Evolutionary conservation across 2,797 vertebrate species (phyloP).

Genomic region (Hylomyscus alleni): DNA sequence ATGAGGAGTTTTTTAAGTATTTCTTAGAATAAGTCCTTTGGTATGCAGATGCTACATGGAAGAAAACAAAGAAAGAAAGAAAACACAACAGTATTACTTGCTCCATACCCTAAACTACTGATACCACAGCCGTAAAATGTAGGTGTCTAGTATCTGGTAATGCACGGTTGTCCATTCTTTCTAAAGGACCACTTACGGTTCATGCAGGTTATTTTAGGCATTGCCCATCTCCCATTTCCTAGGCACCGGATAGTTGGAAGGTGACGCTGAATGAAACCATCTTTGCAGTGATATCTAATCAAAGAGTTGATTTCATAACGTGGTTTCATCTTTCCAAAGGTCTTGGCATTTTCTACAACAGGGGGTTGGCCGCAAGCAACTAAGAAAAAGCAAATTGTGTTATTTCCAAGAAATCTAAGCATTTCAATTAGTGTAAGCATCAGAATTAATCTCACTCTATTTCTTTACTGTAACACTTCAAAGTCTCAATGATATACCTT

Average conservation of each 20-base stretch:
- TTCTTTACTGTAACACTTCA: neutral
- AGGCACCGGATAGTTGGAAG: conserved; percentile 96
- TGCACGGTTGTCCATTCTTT: conserved; percentile 76
- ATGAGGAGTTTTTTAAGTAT: conserved; percentile 92
- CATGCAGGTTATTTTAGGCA: conserved; percentile 97
- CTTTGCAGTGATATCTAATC: conserved; percentile 97
- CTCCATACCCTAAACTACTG: conserved; percentile 82
- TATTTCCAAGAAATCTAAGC: conserved; percentile 68
- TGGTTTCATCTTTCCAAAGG: conserved; percentile 94
- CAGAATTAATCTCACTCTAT: neutral
- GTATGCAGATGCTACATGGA: conserved; percentile 94
- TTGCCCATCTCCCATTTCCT: conserved; percentile 96
- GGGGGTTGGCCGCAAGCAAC: conserved; percentile 98
- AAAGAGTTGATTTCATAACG: conserved; percentile 98
- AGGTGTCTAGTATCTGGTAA: conserved; percentile 40
- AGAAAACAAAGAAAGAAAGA: conserved; percentile 78
- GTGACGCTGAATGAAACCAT: conserved; percentile 97
- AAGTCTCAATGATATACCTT: neutral
- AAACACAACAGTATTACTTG: conserved; percentile 86
- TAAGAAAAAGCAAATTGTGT: conserved; percentile 86
- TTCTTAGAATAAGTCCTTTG: conserved; percentile 94
- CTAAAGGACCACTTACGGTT: conserved; percentile 93
- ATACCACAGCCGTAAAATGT: conserved; percentile 64
- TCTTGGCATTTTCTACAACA: conserved; percentile 95
- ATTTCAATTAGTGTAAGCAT: neutral